Evolutionary conservation across 2,888 invertebrate species (phyloP), one percentile per base, ranked within the genome.

Genomic region (Bellardia pandia): DNA sequence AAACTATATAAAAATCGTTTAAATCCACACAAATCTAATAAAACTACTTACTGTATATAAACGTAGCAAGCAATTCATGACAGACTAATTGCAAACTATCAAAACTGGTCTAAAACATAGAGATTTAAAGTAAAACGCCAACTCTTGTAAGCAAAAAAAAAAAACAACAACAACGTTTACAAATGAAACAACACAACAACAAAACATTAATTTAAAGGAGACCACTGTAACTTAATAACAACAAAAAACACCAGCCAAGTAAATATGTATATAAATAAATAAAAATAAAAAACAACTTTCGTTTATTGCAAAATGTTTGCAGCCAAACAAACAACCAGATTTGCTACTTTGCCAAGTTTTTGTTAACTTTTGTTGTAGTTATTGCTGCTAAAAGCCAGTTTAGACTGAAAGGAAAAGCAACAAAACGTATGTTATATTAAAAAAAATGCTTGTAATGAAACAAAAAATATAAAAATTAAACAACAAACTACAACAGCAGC

Each of bases 231-330:
- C 72, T 23, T 33, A 56, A 72, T 3, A 33, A 13, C 9, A 11
- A 23, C 11, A 58, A 58, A 30, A 23, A 42, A 62, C 64, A 62
- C 30, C 64, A 56, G 45, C 13, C 56, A 64, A 79, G 33, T 72
- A 33, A 48, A 60, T 23, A 23, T 23, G 23, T 23, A 23, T 23
- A 23, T 37, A 71, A 51, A 23, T n/a, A 62, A 71, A 74, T 51
- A 64, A 11, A 48, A 45, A 40, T 16, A 72, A 69, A 71, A 87
- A 87, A 87, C 87, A 87, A 87, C 87, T 87, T 87, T 87, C 87
- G 87, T 87, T 87, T 87, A 75, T 87, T 87, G 87, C 87, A 87
- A 87, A 81, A 87, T 82, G 23, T 60, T 75, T 84, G 42, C 51
- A 87, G 58, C 51, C 82, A 76, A 76, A 42, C 75, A 85, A 83